Conservation (phyloP, 1,140 invertebrate genomes). For the Lepidurus couesii region DNA sequence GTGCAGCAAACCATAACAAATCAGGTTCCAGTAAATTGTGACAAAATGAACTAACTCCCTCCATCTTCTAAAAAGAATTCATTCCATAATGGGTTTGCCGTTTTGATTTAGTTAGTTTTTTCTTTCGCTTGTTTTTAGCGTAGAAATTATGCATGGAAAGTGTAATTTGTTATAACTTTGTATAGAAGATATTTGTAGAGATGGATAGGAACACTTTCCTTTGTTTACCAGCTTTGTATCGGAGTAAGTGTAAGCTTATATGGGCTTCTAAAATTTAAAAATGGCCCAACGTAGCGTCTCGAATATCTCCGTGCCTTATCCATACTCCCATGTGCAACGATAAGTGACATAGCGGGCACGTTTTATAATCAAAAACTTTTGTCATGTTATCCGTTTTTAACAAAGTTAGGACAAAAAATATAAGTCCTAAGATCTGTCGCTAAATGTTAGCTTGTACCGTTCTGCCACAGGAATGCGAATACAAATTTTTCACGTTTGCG, state of each 20-base stretch:
- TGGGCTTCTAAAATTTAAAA: background rate
- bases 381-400: background rate
- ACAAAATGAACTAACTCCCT: background rate
- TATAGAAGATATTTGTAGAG: conserved; percentile 8
- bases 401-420: background rate
- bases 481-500: background rate
- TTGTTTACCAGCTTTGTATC: background rate
- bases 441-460: background rate
- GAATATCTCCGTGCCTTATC: background rate
- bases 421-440: background rate
- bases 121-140: background rate
- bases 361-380: background rate
- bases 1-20: background rate
- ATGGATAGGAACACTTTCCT: background rate
- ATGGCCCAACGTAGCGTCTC: background rate
- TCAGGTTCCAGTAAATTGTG: background rate
- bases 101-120: background rate
- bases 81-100: background rate
- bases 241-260: background rate
- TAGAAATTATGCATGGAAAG: background rate
- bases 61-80: background rate
- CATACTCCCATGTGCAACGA: conserved; percentile 3
- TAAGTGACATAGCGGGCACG: background rate
- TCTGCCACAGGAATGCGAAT: background rate
- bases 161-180: background rate